Base-by-base conservation (phyloP, 2,888 invertebrate genomes). In the Ichneumoninae sp. region DNA sequence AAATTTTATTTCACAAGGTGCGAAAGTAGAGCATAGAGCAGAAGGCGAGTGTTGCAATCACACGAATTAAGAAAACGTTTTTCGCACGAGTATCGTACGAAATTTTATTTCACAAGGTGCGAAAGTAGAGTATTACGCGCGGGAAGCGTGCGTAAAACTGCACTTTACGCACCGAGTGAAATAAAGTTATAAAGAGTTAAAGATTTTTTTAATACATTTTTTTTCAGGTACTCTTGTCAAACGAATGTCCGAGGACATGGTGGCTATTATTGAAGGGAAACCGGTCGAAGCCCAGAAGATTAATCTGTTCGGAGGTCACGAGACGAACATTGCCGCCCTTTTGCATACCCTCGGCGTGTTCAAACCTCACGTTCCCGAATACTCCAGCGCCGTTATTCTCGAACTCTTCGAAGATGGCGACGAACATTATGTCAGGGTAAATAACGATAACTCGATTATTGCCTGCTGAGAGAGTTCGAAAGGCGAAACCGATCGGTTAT, bases 331-430 rank as follows among this genome's bases (percentile, higher is more conserved):
- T 22, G 90, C 88, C 6, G 95, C 94, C 0, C 87, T 96, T 26
- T 94, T 96, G 90, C 94, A 94, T 5, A 95, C 95, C 1, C 93
- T 95, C 0, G 94, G 94, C 30, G 94, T 95, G 1, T 96, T 94
- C 88, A 91, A 94, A 75, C 93, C 94, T 0, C 95, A 95, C 81
- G 94, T 95, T 83, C 96, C 96, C 0, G 94, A 93, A n/a, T 96
- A 95, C 84, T 94, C 95, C 0, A 90, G 95, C 30, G 94, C 95
- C 0, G 94, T 95, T 80, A 92, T 95, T 1, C 85, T 96, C 65
- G 95, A 96, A 89, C 91, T 96, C 10, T 94, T 95, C 83, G 91
- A 83, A 44, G 22, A 52, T n/a, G 36, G 80, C 8, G 8, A 6
- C 90, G 8, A 89, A 82, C 94, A 94, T 89, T 94, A 93, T 26